Conservation (phyloP, 2,888 invertebrate species). For the Blera fallax region DNA sequence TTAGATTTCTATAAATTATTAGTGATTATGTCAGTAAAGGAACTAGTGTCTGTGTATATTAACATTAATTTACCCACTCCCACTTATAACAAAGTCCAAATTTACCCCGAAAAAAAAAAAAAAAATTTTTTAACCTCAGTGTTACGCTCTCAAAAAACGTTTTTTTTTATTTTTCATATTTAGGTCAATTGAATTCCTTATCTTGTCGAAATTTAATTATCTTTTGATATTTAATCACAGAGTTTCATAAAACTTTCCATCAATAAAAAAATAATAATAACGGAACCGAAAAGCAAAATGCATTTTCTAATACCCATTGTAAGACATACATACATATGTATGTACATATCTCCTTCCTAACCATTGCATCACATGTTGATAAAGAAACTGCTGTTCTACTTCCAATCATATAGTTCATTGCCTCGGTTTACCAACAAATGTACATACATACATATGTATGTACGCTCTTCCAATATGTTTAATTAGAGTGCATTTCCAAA, state of each 20-base stretch:
- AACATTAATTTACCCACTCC: no score
- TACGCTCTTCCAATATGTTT: background rate
- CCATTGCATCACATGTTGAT: constrained; percentile 26
- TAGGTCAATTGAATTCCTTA: constrained; percentile 46
- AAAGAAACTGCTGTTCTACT: constrained; percentile 35
- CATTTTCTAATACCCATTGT: background rate
- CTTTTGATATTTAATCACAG: constrained; percentile 11
- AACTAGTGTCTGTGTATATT: no score
- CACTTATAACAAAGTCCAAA: background rate
- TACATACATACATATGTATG: no score
- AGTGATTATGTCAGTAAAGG: no score
- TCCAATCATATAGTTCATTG: constrained; percentile 52
- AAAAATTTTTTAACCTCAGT: background rate
- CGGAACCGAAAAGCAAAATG: background rate
- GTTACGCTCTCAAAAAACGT: background rate
- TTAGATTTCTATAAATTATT: no score
- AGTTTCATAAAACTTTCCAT: background rate
- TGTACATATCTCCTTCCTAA: background rate
- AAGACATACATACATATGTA: background rate
- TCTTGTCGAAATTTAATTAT: constrained; percentile 29
- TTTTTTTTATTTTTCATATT: no score
- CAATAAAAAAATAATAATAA: background rate
- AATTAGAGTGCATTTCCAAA: background rate
- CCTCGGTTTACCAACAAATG: constrained; percentile 5
- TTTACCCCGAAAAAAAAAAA: background rate